Base-by-base conservation (phyloP, 2,888 invertebrate species). In the Lobophora halterata region DNA sequence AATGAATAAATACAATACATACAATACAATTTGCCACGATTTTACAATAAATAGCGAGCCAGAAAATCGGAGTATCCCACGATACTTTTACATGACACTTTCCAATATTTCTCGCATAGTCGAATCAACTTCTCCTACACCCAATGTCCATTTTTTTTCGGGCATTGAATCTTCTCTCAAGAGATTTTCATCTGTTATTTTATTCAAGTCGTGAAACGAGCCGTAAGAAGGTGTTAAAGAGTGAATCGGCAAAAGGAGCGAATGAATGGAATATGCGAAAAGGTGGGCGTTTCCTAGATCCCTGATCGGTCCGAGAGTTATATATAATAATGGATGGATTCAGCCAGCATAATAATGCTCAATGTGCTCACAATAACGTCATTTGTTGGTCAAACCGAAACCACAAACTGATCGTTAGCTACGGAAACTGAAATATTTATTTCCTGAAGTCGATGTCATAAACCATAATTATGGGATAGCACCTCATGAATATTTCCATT, bases 181-280 rank as follows among this genome's bases (percentile, higher is more conserved):
- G 70, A 72, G 79, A 61, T 62, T 73, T 61, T 44, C 47, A 55
- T 58, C 59, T 66, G 67, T 71, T 81, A 78, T 78, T 78, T 83
- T 83, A 85, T 85, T 85, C 80, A 83, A 64, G 58, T 61, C 69
- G 71, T 75, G 79, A 74, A 76, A 69, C 71, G 69, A 70, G 59
- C 66, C 66, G 71, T 82, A 79, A 79, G 77, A 76, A 83, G 80
- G 83, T 83, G 83, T 79, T 82, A 82, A 83, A 79, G 74, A 82
- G 81, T 76, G 79, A 82, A 82, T 76, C 70, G 76, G 74, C 68
- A 71, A 76, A 80, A 71, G 70, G 73, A 75, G 63, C 67, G 74
- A 72, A 77, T 80, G 72, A 79, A 80, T 79, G 75, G 76, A 76
- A 78, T 76, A 80, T 76, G 67, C 66, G 76, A 73, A 67, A 65